Base-by-base conservation (phyloP, 2,888 invertebrate genomes). In the Clunio marinus region DNA sequence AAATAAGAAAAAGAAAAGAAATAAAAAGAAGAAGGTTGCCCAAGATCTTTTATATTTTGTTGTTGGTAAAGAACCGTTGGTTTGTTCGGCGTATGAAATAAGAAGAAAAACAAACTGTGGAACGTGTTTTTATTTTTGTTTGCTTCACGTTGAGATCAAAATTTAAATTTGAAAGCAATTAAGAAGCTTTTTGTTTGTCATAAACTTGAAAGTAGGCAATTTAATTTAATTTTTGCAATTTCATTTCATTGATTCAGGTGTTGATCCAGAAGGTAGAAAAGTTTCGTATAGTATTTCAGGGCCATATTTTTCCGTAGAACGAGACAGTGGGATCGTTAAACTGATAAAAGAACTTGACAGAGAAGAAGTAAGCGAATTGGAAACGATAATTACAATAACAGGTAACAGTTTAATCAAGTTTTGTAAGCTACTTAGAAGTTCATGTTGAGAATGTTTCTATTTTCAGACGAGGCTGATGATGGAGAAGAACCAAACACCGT, bases 311-410 rank as follows among this genome's bases (percentile, higher is more conserved):
- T 86, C 86, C 10, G 91, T 91, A n/a, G 87, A 91, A 74, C 80
- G 88, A 4, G 81, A 83, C 66, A 86, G 87, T 0, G 91, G 91
- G 0, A 88, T 89, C 45, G 88, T 91, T 1, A 86, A 87, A 0
- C 80, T 91, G 25, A 84, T 87, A 1, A 86, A 84, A 75, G 80
- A 83, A 28, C 76, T 91, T 68, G 91, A 91, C 75, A 81, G 91
- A 65, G 91, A 91, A 74, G 80, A 81, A 25, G 84, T 87, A 74
- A 83, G 85, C 69, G 78, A 84, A 1, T 77, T 91, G 65, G 90
- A 91, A 80, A 88, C 90, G 57, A 88, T 91, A 74, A 88, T 91
- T 71, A 91, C 90, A 75, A 86, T 91, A 70, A 90, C 90, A 72
- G 90, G 87, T 87, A 74, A 62, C n/a, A 20, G n/a, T 51, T n/a